Conservation (phyloP, 2,797 vertebrate genomes). For the Eurystomus glaucurus region DNA sequence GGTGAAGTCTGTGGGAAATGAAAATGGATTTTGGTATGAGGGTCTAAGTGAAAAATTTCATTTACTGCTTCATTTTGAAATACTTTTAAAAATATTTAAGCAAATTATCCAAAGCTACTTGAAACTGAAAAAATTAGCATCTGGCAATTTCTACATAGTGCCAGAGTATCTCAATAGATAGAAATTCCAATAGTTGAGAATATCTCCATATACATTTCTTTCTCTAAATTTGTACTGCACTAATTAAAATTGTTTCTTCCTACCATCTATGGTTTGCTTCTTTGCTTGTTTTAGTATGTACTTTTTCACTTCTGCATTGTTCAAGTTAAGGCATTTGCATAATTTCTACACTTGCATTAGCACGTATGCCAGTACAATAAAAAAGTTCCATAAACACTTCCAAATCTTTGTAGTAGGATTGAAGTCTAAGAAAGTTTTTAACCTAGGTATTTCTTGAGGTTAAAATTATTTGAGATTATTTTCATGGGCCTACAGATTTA, state of each 20-base stretch:
- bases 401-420: neutral
- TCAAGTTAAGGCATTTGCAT: neutral
- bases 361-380: neutral
- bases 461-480: neutral
- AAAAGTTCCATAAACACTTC: neutral
- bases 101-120: neutral
- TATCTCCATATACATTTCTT: rapidly evolving
- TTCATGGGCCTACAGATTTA: neutral
- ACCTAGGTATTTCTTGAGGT: neutral
- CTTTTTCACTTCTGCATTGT: neutral
- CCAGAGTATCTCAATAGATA: neutral
- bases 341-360: neutral
- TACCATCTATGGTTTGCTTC: neutral
- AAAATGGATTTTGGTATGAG: neutral
- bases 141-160: neutral
- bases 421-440: neutral
- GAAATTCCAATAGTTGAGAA: neutral
- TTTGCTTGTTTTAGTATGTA: rapidly evolving
- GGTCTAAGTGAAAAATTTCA: neutral
- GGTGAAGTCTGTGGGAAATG: neutral
- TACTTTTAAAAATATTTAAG: neutral
- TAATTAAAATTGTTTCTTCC: neutral
- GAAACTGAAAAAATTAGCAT: neutral
- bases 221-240: neutral
- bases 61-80: neutral